phyloP scores from a whole-genome alignment of 2,113 vertebrate genomes.

The Colistium nudipinnis region DNA sequence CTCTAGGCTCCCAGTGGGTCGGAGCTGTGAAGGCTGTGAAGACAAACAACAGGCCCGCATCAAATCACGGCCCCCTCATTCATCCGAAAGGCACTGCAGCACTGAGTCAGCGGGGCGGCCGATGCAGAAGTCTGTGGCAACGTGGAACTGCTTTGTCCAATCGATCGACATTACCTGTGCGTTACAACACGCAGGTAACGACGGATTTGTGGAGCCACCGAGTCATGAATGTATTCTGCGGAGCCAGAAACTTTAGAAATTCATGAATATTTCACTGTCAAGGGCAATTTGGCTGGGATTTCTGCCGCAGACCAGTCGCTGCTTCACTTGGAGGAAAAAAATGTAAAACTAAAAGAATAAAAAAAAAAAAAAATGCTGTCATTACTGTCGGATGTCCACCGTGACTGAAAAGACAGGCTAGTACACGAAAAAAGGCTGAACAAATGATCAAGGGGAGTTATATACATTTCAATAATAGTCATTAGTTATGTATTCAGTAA shows the following conservation, averaged over 20 bases:
- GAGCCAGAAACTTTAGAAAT: neutral
- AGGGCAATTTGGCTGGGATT: neutral
- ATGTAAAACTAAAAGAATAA: neutral
- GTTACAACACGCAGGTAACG: no score
- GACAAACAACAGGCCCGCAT: neutral
- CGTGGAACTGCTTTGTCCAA: no score
- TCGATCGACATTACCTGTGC: no score
- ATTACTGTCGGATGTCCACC: slow-evolving; percentile 9
- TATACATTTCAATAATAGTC: no score
- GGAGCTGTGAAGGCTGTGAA: no score
- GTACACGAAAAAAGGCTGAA: slow-evolving; percentile 29
- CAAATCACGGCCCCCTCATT: neutral
- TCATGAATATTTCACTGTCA: neutral
- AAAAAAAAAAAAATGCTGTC: slow-evolving; percentile 5
- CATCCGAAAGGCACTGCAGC: no score
- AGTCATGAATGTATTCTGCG: neutral
- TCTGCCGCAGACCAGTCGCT: neutral
- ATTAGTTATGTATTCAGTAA: no score
- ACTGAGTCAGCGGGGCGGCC: no score
- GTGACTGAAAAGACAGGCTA: neutral
- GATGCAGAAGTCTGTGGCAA: no score
- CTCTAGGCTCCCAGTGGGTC: neutral
- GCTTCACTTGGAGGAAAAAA: slow-evolving; percentile 3
- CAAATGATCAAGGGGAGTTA: slow-evolving; percentile 37
- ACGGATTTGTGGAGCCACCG: no score